Conservation (phyloP, 2,113 vertebrate genomes). For the Amphiprion percula region DNA sequence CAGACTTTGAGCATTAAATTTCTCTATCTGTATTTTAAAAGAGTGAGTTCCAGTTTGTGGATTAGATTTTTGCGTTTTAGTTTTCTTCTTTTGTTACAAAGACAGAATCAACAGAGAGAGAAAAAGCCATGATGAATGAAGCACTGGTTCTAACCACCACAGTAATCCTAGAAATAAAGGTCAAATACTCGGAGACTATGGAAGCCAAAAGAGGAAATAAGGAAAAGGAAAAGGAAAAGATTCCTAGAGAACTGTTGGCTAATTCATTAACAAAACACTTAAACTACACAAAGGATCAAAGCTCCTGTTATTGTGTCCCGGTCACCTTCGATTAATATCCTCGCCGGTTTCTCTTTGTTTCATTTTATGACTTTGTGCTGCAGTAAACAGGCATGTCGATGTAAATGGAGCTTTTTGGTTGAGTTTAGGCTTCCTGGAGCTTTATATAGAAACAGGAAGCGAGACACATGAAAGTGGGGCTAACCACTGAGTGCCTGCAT, state of each 20-base stretch:
- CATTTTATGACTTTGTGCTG: constrained; percentile 2
- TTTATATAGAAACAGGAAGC: constrained; percentile 52
- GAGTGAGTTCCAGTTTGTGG: too few species aligned
- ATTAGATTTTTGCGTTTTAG: too few species aligned
- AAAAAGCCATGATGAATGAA: too few species aligned
- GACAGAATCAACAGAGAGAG: too few species aligned
- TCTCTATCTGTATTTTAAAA: too few species aligned
- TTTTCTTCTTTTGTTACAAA: too few species aligned
- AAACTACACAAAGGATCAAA: constrained; percentile 52
- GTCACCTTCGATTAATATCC: background rate
- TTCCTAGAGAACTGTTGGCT: background rate
- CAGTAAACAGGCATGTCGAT: constrained; percentile 28
- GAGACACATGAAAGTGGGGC: constrained; percentile 20
- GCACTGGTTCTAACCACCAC: too few species aligned
- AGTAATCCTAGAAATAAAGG: background rate
- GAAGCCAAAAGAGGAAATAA: background rate
- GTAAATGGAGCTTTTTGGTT: constrained; percentile 20
- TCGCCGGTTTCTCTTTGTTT: constrained; percentile 25
- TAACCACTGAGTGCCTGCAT: background rate
- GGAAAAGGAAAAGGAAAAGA: background rate
- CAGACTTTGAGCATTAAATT: background rate
- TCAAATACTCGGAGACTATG: background rate
- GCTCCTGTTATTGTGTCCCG: constrained; percentile 21
- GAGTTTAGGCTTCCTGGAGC: constrained; percentile 34
- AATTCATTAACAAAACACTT: constrained; percentile 16